phyloP scores from a whole-genome alignment of 2,113 vertebrate genomes.

The Crotalus tigris region DNA sequence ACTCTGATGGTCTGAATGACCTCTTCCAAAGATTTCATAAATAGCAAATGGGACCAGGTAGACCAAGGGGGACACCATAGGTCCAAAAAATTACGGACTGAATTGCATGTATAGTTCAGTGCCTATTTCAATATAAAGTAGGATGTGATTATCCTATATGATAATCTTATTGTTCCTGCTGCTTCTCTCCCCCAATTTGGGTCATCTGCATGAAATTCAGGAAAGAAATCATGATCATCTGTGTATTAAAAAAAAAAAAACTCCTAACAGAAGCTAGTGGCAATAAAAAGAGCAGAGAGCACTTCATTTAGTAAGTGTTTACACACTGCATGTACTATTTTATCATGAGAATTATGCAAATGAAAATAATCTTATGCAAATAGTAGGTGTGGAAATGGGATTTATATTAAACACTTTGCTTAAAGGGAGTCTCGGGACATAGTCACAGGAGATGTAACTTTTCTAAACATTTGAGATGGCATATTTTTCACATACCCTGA shows the following conservation, averaged over 20 bases:
- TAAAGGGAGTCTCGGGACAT: neutral
- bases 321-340: neutral
- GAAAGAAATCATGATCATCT: neutral
- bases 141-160: no score
- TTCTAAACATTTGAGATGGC: neutral
- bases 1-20: neutral
- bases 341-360: neutral
- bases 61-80: neutral
- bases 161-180: neutral
- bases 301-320: slow-evolving; percentile 4
- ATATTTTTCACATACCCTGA: neutral
- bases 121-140: neutral
- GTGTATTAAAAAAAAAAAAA: neutral
- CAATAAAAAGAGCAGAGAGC: neutral
- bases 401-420: neutral
- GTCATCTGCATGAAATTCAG: neutral
- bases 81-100: neutral
- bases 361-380: neutral
- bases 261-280: neutral
- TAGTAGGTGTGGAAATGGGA: neutral
- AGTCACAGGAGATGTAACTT: neutral
- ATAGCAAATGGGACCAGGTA: neutral
- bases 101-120: neutral
- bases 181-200: neutral
- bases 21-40: neutral